Conservation (phyloP, 1,140 invertebrate species). For the Pseudomyrmex dendroicus region DNA sequence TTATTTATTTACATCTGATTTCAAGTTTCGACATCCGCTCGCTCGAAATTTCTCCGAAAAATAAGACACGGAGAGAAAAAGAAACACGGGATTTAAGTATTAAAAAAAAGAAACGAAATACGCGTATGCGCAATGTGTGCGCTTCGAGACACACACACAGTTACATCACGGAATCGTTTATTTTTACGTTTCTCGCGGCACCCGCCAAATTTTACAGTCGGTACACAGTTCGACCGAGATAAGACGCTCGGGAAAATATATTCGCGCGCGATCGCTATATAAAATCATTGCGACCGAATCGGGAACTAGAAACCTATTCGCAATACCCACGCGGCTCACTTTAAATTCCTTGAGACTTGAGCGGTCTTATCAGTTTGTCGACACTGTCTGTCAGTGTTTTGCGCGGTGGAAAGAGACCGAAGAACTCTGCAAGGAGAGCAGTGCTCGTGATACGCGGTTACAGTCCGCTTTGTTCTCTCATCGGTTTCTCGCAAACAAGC, state of each 20-base stretch:
- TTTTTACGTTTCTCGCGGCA: constrained; percentile 11
- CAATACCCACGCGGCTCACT: constrained; percentile 65
- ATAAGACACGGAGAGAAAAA: too few relatives aligned
- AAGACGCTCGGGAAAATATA: neutral
- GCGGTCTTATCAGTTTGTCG: constrained; percentile 79
- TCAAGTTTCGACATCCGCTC: neutral
- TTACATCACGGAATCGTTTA: neutral
- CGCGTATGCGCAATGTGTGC: too few relatives aligned
- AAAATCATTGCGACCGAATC: constrained; percentile 53
- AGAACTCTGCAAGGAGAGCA: constrained; percentile 14
- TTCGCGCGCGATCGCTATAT: neutral
- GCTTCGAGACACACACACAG: too few relatives aligned
- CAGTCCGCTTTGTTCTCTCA: constrained; percentile 49
- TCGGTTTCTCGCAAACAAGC: constrained; percentile 23
- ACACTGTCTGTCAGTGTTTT: constrained; percentile 66
- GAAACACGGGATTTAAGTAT: too few relatives aligned
- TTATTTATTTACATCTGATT: constrained; percentile 38
- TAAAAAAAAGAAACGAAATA: too few relatives aligned
- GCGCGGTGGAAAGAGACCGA: constrained; percentile 65
- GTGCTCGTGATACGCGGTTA: constrained; percentile 36
- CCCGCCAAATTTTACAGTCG: constrained; percentile 32
- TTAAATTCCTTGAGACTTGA: constrained; percentile 64
- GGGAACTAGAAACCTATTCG: constrained; percentile 54
- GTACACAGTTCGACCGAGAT: neutral
- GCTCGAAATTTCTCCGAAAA: too few relatives aligned